Evolutionary conservation across 2,888 invertebrate species (phyloP).

Genomic region (Leucozona laternaria): DNA sequence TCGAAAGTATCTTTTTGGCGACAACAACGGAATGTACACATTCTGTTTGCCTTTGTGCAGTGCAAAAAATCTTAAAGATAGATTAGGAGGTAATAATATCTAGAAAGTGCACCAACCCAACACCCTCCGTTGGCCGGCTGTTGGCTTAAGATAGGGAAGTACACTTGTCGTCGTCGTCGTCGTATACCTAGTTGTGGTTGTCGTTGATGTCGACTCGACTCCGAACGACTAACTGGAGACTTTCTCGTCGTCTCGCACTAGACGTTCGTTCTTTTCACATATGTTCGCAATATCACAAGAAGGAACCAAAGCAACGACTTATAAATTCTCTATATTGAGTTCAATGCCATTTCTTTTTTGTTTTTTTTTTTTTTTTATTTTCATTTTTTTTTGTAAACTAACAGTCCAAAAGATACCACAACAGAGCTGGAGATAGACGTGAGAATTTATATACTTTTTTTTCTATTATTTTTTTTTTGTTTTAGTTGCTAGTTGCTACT

Average conservation of each 20-base stretch:
- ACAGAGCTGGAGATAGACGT: slow-evolving; percentile 48
- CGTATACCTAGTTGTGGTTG: background rate
- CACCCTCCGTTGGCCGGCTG: slow-evolving; percentile 14
- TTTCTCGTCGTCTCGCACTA: slow-evolving; percentile 13
- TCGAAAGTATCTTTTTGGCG: slow-evolving; percentile 49
- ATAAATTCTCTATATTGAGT: slow-evolving; percentile 71
- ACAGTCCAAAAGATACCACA: slow-evolving; percentile 32
- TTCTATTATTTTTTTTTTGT: background rate
- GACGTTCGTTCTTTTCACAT: slow-evolving; percentile 2
- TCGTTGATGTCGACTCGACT: background rate
- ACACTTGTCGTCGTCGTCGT: slow-evolving; percentile 52
- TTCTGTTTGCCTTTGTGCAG: slow-evolving; percentile 7
- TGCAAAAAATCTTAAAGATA: slow-evolving; percentile 35
- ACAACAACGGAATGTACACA: slow-evolving; percentile 32
- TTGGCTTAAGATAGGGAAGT: background rate
- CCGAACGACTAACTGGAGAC: slow-evolving; percentile 63
- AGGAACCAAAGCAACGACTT: slow-evolving; percentile 65
- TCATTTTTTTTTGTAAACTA: slow-evolving; percentile 29
- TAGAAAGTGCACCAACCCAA: slow-evolving; percentile 62
- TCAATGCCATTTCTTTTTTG: slow-evolving; percentile 71
- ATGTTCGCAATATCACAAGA: slow-evolving; percentile 49
- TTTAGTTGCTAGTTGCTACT: background rate
- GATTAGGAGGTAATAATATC: slow-evolving; percentile 62
- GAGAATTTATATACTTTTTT: slow-evolving; percentile 46
- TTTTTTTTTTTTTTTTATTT: too few species aligned